Percentiles rank a stretch among this genome's conserved stretches.
Evolutionary conservation across 2,113 vertebrate genomes (phyloP).

Genomic region (Fulica atra): DNA sequence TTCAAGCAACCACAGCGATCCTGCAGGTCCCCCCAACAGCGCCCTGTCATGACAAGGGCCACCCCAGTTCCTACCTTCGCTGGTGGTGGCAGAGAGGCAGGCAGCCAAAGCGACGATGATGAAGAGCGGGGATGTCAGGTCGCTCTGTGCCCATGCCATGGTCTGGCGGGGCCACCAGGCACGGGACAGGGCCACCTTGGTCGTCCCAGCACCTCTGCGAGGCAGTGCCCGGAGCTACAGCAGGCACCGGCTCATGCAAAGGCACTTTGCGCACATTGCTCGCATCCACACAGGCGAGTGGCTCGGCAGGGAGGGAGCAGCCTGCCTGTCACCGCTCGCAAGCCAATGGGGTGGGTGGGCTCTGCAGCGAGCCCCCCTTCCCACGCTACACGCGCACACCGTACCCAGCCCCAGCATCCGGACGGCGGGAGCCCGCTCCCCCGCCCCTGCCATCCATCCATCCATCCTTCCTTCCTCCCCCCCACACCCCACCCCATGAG

Average conservation of each 20-base stretch:
- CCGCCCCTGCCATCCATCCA: accelerated
- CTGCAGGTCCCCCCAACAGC: not conserved
- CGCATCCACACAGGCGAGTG: conserved; percentile 2
- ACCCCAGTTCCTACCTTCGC: conserved; percentile 59
- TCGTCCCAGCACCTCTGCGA: conserved; percentile 26
- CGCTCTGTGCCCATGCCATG: conserved; percentile 69
- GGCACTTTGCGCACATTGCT: conserved; percentile 68
- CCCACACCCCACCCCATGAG: no score
- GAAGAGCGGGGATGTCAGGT: conserved; percentile 58
- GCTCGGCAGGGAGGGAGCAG: conserved; percentile 29
- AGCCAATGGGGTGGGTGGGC: conserved; percentile 66
- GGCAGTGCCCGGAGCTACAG: not conserved
- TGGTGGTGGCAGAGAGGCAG: conserved; percentile 62
- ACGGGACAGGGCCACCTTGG: not conserved
- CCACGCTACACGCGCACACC: not conserved
- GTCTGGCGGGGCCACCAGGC: not conserved
- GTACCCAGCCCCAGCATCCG: not conserved
- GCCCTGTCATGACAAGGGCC: not conserved
- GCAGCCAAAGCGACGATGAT: conserved; percentile 67
- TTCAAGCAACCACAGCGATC: not conserved
- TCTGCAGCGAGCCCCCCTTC: conserved; percentile 31
- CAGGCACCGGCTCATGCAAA: not conserved
- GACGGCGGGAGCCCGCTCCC: not conserved
- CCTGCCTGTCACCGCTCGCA: conserved; percentile 49
- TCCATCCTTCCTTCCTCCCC: not conserved